Percentiles rank a stretch among this genome's conserved stretches.
phyloP scores from a whole-genome alignment of 1,140 invertebrate genomes.

The Octopus sinensis region DNA sequence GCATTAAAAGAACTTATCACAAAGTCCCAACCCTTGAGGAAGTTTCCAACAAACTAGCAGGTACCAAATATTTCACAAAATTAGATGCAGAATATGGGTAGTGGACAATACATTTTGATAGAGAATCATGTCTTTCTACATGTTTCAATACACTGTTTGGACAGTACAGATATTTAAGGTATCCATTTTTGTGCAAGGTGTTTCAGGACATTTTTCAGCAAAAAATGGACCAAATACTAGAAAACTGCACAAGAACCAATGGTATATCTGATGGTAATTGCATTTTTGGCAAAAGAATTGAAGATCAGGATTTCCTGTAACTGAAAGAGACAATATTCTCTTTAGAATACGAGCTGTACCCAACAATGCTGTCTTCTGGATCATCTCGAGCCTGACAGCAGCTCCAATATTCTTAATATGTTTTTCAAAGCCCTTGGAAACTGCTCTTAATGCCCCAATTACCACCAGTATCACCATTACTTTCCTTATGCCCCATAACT shows the following conservation, averaged over 20 bases:
- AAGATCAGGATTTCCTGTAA: neutral
- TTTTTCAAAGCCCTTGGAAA: too few relatives aligned
- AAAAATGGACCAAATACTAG: constrained; percentile 6
- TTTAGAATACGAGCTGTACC: too few relatives aligned
- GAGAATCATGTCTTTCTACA: neutral
- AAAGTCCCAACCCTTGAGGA: constrained; percentile 22
- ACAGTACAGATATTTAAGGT: neutral
- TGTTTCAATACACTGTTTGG: neutral
- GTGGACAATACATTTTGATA: too few relatives aligned
- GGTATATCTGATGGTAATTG: neutral
- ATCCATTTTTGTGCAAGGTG: neutral
- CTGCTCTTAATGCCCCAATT: too few relatives aligned
- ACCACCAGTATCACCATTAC: too few relatives aligned
- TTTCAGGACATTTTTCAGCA: neutral
- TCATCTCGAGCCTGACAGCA: too few relatives aligned
- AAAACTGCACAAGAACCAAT: neutral
- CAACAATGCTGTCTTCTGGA: too few relatives aligned
- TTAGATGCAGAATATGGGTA: neutral
- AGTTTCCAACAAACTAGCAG: constrained; percentile 30
- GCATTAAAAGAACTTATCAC: constrained; percentile 26
- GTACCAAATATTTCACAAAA: constrained; percentile 23
- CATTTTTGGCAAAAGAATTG: neutral
- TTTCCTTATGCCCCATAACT: too few relatives aligned
- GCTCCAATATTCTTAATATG: too few relatives aligned
- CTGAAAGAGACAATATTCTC: too few relatives aligned